Evolutionary conservation across 2,888 invertebrate genomes (phyloP).

Genomic region (Nomada fucata): DNA sequence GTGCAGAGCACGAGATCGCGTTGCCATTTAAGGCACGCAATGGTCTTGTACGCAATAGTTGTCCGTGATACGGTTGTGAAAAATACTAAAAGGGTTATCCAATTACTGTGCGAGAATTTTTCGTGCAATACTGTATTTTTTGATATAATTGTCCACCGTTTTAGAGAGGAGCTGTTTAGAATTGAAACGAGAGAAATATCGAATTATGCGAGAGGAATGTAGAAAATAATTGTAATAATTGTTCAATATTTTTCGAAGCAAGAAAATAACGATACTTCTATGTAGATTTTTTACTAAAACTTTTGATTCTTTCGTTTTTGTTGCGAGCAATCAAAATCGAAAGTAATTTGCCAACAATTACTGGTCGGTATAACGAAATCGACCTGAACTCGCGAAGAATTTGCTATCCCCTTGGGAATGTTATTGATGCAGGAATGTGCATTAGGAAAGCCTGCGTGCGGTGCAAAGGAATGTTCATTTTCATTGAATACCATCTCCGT

Average conservation of each 20-base stretch:
- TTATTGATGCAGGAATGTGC: not conserved
- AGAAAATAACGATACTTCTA: not conserved
- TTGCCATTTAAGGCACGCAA: too few relatives aligned
- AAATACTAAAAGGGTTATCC: not conserved
- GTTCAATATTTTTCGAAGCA: too few relatives aligned
- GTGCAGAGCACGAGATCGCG: too few relatives aligned
- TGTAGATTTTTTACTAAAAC: not conserved
- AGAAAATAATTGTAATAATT: too few relatives aligned
- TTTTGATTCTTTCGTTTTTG: not conserved
- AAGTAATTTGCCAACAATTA: too few relatives aligned
- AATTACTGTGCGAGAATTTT: too few relatives aligned
- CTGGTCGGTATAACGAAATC: too few relatives aligned
- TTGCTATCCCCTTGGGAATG: slow-evolving; percentile 1
- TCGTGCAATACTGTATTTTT: not conserved
- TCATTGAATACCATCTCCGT: slow-evolving; percentile 16
- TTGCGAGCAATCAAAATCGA: too few relatives aligned
- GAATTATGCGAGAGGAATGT: too few relatives aligned
- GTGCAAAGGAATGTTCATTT: slow-evolving; percentile 3
- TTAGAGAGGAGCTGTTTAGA: too few relatives aligned
- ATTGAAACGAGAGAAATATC: too few relatives aligned
- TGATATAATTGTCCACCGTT: not conserved
- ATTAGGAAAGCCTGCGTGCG: not conserved
- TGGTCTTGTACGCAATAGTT: too few relatives aligned
- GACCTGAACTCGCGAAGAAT: not conserved
- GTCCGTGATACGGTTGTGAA: not conserved